phyloP scores from a whole-genome alignment of 2,797 vertebrate species.

The Lutjanus argentimaculatus region DNA sequence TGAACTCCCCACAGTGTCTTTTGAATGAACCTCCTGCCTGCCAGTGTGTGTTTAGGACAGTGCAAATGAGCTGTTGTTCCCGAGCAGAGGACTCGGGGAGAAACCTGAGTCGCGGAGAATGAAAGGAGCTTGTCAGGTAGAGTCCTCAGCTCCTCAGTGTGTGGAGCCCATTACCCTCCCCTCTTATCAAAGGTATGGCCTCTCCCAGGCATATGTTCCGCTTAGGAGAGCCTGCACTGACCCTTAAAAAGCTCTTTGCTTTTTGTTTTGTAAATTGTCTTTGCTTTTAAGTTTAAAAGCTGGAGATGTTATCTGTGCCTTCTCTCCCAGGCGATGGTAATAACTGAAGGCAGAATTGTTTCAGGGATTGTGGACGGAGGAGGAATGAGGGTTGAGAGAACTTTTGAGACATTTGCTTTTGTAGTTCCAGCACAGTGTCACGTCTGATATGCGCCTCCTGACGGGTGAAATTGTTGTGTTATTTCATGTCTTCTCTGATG shows the following conservation, averaged over 20 bases:
- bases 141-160: constrained; percentile 78
- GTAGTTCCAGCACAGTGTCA: constrained; percentile 78
- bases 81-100: constrained; percentile 71
- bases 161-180: constrained; percentile 84
- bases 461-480: constrained; percentile 81
- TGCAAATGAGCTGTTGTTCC: constrained; percentile 85
- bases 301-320: constrained; percentile 84
- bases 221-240: constrained; percentile 88
- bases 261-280: constrained; percentile 92
- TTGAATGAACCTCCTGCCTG: constrained; percentile 62
- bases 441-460: constrained; percentile 78
- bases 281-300: constrained; percentile 90
- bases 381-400: constrained; percentile 56
- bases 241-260: constrained; percentile 89
- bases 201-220: constrained; percentile 88
- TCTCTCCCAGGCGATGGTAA: constrained; percentile 78
- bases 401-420: constrained; percentile 76
- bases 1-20: constrained; percentile 55
- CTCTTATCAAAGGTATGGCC: constrained; percentile 86
- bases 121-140: constrained; percentile 88
- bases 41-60: constrained; percentile 69
- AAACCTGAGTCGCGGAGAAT: constrained; percentile 86
- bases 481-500: constrained; percentile 80
- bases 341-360: constrained; percentile 80
- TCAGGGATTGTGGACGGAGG: constrained; percentile 54